Conservation (phyloP, 2,888 invertebrate species). For the Trichopria drosophilae region DNA sequence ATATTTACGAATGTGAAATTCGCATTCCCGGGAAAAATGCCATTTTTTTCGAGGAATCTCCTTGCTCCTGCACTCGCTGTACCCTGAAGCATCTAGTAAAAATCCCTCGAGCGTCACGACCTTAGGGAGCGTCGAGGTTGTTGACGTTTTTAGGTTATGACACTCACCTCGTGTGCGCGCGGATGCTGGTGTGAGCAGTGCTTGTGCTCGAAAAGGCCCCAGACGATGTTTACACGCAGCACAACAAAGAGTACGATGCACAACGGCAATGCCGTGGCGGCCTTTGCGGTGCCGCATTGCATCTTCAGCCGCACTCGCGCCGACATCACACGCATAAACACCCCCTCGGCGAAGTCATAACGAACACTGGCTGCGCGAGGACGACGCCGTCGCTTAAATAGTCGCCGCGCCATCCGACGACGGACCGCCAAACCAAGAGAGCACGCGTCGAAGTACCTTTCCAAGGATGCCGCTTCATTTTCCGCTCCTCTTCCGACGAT, state of each 20-base stretch:
- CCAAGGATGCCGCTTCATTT: too few species aligned
- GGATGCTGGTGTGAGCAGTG: conserved; percentile 70
- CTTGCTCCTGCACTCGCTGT: too few species aligned
- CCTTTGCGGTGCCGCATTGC: conserved; percentile 48
- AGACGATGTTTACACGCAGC: conserved; percentile 42
- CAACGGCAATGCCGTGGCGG: conserved; percentile 42
- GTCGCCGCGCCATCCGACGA: conserved; percentile 38
- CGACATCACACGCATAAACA: conserved; percentile 53
- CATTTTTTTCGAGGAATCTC: too few species aligned
- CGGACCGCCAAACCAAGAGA: conserved; percentile 18
- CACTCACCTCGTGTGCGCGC: conserved; percentile 69
- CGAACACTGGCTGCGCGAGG: conserved; percentile 50
- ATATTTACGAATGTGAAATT: too few species aligned
- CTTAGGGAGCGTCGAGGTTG: too few species aligned
- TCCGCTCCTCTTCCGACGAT: too few species aligned
- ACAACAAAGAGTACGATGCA: conserved; percentile 45
- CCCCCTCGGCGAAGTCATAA: conserved; percentile 50
- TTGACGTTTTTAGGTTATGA: too few species aligned
- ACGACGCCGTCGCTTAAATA: conserved; percentile 48
- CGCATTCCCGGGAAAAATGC: too few species aligned
- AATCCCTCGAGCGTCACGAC: too few species aligned
- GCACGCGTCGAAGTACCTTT: too few species aligned
- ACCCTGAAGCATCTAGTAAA: too few species aligned
- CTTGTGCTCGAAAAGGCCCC: conserved; percentile 48
- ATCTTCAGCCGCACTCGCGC: conserved; percentile 55